A percentile compares a stretch with the other conserved stretches of the same genome.
Evolutionary conservation across 2,888 invertebrate genomes (phyloP).

Genomic region (Bellardia bayeri): DNA sequence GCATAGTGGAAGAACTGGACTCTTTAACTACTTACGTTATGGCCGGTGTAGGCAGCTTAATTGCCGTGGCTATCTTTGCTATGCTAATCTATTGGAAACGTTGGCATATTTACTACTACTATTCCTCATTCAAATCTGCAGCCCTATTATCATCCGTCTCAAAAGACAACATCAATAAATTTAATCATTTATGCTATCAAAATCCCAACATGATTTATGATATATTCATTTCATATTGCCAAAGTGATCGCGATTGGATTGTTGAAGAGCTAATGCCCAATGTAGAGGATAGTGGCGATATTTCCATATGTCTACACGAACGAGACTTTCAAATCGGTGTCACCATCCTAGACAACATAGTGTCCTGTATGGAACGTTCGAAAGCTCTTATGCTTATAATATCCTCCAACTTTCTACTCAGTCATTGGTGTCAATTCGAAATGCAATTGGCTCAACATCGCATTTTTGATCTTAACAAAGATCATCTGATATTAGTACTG

Average conservation of each 20-base stretch:
- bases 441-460: conserved; percentile 89
- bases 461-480: conserved; percentile 86
- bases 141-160: conserved; percentile 86
- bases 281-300: conserved; percentile 86
- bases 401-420: conserved; percentile 87
- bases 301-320: conserved; percentile 89
- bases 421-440: conserved; percentile 91
- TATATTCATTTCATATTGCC: conserved; percentile 89
- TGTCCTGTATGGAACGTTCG: conserved; percentile 88
- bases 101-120: conserved; percentile 86
- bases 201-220: conserved; percentile 85
- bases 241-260: conserved; percentile 88
- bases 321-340: conserved; percentile 90
- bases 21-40: conserved; percentile 75
- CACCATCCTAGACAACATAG: conserved; percentile 89
- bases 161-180: conserved; percentile 82
- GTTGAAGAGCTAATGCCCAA: conserved; percentile 87
- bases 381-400: conserved; percentile 87
- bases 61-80: conserved; percentile 74
- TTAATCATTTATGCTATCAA: conserved; percentile 76
- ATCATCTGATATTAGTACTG: conserved; percentile 87
- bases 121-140: conserved; percentile 86
- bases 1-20: conserved; percentile 74
- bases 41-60: conserved; percentile 73
- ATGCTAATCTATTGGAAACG: conserved; percentile 85